Evolutionary conservation across 2,113 vertebrate species (phyloP), one percentile per base, ranked within the genome.

Genomic region (Corapipo altera): DNA sequence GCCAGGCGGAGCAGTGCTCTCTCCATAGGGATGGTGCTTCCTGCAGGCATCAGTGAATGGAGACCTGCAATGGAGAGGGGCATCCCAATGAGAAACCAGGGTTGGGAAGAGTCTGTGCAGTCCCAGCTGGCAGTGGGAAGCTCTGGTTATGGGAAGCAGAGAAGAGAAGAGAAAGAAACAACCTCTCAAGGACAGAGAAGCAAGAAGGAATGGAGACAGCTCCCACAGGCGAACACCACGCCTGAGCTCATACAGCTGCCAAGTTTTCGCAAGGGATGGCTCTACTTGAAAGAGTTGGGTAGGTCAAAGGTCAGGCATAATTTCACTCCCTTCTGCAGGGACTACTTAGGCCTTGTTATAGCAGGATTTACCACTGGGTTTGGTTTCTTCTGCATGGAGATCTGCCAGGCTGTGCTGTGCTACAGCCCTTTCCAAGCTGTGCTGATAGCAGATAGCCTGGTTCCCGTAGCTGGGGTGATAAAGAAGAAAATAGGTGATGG

Each of bases 231-330:
- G 1, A 54, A 73, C 83, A 88, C 93, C 95, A 91, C 80, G 13
- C 85, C 78, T 72, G 0, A 22, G 55, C 58, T 87, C 73, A 16
- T 28, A 26, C 4, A 41, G 73, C 81, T 3, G 93, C 92, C 94
- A 95, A 97, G 74, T 78, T 96, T 94, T 92, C 1, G 5, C 64
- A 86, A 92, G 85, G 79, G 91, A 95, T 95, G 83, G 93, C 91
- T 91, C 93, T 93, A 33, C 95, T 97, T 97, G 83, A 97, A 96
- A 96, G 89, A 88, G 73, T 28, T 88, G 89, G 77, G 95, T 88
- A 91, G 79, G 92, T 83, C 3, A 1, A 92, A 95, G 93, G 93
- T 94, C 91, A 92, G 88, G 73, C 58, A 3, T 89, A 94, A 88
- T 93, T 97, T 95, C 85, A 95, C 91, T 94, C 82, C 79, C 76